Base-by-base conservation (phyloP, 1,140 invertebrate species). In the Sycophaga agraensis region DNA sequence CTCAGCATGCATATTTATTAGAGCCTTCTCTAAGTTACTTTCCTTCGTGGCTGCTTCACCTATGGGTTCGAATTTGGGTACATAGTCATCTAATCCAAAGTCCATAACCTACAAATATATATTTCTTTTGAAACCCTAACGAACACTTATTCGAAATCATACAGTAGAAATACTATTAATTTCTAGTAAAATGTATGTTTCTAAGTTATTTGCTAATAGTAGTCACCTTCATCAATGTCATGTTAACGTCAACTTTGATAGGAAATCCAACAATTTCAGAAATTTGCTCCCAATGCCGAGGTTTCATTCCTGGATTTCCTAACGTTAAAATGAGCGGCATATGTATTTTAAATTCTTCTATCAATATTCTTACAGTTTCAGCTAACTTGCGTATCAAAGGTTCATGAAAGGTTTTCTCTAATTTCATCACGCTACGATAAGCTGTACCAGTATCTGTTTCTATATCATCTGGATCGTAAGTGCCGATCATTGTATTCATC, bases 1-100 rank as follows among this genome's bases (percentile, higher is more conserved):
- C 82, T 98, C 95, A 39, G 83, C 84, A 72, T 91, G 90, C 96
- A 99, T 99, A 79, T 91, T 95, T 39, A 87, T 82, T 67, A 98
- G 81, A 26, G 90, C 89, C 73, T 90, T 94, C 77, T 98, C 96
- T 22, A 98, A 83, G 71, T 91, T 94, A 72, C 91, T 95, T 76
- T 98, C 96, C 76, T 97, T 98, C 17, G 92, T 96, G 0, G 96
- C 96, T 6, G 94, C 89, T 77, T 98, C 95, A 26, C 94, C 96
- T 70, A 98, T 96, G 4, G 80, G 78, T 77, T 97, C 94, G 77
- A 98, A 97, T 78, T 94, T 94, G 1, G 89, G 78, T 12, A 97
- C 89, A 75, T 93, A 97, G 61, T 96, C 92, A 21, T 91, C 91
- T 17, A 98, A 79, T 56, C 93, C 92, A 77, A 95, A 94, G 73